phyloP scores from a whole-genome alignment of 2,113 vertebrate genomes.

The Platycercus adscitus region DNA sequence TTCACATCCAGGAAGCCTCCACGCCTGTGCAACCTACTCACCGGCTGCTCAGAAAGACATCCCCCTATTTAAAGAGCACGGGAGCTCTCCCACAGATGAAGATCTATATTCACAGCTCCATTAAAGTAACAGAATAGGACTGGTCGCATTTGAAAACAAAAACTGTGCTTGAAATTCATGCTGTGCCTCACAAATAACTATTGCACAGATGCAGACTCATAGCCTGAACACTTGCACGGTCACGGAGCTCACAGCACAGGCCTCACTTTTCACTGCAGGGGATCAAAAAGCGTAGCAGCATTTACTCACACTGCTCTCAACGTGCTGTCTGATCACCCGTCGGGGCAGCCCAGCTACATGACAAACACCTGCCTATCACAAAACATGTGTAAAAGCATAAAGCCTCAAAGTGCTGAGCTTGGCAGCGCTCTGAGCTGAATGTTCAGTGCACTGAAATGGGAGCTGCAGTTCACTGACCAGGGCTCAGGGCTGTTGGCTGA shows the following conservation, averaged over 20 bases:
- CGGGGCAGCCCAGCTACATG: fast-evolving
- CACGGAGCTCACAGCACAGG: background rate
- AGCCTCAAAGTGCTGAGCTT: background rate
- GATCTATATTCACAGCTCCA: background rate
- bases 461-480: fast-evolving
- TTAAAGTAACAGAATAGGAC: fast-evolving
- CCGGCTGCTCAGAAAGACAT: conserved; percentile 29
- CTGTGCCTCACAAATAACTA: background rate
- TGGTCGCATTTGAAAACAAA: background rate
- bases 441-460: background rate
- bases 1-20: background rate
- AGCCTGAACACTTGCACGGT: background rate
- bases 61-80: background rate
- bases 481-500: background rate
- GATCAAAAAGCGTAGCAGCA: fast-evolving
- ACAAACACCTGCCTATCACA: background rate
- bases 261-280: background rate
- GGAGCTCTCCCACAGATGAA: background rate
- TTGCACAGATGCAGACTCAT: background rate
- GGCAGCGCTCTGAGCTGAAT: background rate
- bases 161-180: background rate
- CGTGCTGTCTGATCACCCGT: fast-evolving
- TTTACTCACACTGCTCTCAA: background rate
- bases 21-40: conserved; percentile 35
- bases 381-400: fast-evolving